These are phyloP conservation scores for Plutella xylostella DNA, from an alignment of 2,888 invertebrate genomes.

Conservation along the genomic window DNA sequence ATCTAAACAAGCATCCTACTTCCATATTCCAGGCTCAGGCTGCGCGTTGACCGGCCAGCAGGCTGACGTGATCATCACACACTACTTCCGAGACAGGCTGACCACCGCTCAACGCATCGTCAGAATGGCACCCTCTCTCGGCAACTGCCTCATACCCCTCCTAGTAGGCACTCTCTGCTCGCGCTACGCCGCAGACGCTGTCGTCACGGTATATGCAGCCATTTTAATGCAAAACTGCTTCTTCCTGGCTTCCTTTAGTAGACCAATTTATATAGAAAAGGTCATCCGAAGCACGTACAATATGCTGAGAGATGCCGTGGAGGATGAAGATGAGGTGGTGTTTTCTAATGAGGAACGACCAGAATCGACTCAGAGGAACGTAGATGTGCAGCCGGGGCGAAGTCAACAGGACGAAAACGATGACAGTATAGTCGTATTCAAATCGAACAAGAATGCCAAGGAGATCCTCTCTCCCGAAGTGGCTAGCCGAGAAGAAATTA, in stretches of 20 bases:
- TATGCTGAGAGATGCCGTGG: constrained; percentile 51
- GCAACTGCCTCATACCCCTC: constrained; percentile 64
- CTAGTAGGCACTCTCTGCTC: constrained; percentile 60
- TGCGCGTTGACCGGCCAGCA: constrained; percentile 68
- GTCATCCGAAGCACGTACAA: constrained; percentile 58
- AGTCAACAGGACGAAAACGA: constrained; percentile 50
- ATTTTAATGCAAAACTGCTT: constrained; percentile 69
- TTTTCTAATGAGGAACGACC: constrained; percentile 50
- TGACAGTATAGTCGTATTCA: constrained; percentile 42
- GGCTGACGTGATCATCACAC: constrained; percentile 67
- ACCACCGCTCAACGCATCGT: constrained; percentile 60
- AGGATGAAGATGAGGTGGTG: constrained; percentile 70
- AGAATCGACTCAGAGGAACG: constrained; percentile 11
- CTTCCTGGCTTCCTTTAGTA: constrained; percentile 59
- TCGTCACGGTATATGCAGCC: constrained; percentile 69
- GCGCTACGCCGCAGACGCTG: constrained; percentile 42
- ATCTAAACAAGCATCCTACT: too few species aligned
- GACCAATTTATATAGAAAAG: constrained; percentile 65
- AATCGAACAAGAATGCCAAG: constrained; percentile 44
- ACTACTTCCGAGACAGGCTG: constrained; percentile 70
- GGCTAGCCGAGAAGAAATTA: constrained; percentile 34
- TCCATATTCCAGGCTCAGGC: constrained; percentile 68
- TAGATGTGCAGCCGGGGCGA: neutral
- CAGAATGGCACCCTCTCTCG: constrained; percentile 62
- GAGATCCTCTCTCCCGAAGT: constrained; percentile 50